Evolutionary conservation across 2,888 invertebrate species (phyloP), one percentile per base, ranked within the genome.

Genomic region (Lacanobia oleracea): DNA sequence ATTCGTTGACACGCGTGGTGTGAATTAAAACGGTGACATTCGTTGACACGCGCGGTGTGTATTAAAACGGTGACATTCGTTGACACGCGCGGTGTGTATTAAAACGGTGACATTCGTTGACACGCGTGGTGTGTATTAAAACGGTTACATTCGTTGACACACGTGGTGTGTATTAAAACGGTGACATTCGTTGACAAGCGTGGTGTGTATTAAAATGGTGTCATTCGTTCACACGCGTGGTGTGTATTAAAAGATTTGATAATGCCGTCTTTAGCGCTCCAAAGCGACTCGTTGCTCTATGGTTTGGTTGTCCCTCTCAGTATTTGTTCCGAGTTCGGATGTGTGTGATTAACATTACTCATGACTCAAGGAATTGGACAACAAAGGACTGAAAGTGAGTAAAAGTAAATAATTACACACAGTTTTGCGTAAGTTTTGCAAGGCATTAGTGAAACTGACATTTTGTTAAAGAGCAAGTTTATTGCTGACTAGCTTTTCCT

Each of bases 271-370:
- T 21, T 21, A 1, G 12, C 10, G 2, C 51, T 4, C 48, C 9
- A n/a, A 51, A 5, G 9, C 12, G 1, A 1, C 14, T 12, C 23
- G 23, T 5, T 12, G 51, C 51, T 53, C 51, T 53, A 14, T 23
- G 51, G 51, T 8, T 21, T 16, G 33, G 4, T n/a, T n/a, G n/a
- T n/a, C 21, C 50, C 43, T 37, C 45, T 18, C 37, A 12, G 23
- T 56, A 16, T 71, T 59, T 68, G 33, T 59, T 45, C 33, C 2
- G 12, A 33, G 50, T 45, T 69, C 1, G 12, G 23, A 59, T 68
- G 69, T 51, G 69, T 51, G 43, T 59, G 18, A 59, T 67, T 37
- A 59, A 71, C n/a, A 9, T 45, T 45, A 37, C 69, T 69, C 53
- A 53, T 23, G 37, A 12, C 45, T 69, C 60, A 37, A 16, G 16